Percentiles rank a stretch among this genome's conserved stretches.
Evolutionary conservation across 2,113 vertebrate genomes (phyloP).

Genomic region (Odontophorus gujanensis): DNA sequence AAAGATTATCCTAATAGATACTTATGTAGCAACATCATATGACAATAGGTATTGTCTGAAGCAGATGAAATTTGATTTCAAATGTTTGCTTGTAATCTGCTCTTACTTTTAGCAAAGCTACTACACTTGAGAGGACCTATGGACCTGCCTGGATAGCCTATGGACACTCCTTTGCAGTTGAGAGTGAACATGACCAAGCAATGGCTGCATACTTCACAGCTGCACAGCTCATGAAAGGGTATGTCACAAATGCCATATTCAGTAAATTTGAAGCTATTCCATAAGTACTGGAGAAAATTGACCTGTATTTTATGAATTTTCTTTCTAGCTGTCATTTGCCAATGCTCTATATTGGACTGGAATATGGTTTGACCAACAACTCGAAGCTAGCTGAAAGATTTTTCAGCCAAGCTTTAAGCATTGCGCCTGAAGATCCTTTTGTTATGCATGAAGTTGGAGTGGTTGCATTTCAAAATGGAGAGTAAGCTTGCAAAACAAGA

Average conservation of each 20-base stretch:
- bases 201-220: constrained; percentile 99
- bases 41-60: neutral
- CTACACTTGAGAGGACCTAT: constrained; percentile 93
- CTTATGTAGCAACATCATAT: too few relatives aligned
- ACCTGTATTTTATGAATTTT: neutral
- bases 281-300: neutral
- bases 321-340: constrained; percentile 91
- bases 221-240: constrained; percentile 99
- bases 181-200: constrained; percentile 97
- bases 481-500: constrained; percentile 83
- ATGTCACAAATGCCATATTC: neutral
- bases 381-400: constrained; percentile 97
- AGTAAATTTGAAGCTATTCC: neutral
- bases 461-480: constrained; percentile 98
- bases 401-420: constrained; percentile 96
- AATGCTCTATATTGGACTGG: constrained; percentile 97
- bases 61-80: neutral
- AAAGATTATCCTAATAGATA: neutral
- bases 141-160: constrained; percentile 99
- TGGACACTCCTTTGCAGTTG: constrained; percentile 96
- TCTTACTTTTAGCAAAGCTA: constrained; percentile 89
- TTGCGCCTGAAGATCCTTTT: constrained; percentile 98
- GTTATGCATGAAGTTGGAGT: constrained; percentile 98
- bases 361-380: constrained; percentile 98
- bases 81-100: neutral